Base-by-base conservation (phyloP, 2,888 invertebrate genomes). In the Metallyticus violacea region DNA sequence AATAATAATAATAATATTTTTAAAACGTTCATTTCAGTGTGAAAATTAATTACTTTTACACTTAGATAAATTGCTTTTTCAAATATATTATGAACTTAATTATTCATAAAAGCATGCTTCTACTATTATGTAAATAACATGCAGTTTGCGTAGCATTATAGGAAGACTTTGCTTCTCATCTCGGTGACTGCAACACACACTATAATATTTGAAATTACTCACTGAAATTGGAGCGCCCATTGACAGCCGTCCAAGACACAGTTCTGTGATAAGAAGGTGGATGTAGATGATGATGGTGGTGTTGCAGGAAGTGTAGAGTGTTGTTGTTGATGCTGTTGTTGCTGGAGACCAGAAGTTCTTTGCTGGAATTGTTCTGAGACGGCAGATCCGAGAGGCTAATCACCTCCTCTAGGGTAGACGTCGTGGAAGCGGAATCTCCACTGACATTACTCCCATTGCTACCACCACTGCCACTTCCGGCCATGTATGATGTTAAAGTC, bases 311-410 rank as follows among this genome's bases (percentile, higher is more conserved):
- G 80, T 76, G 76, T 6, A 76, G 81, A 22, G 26, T 85, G 77
- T 28, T 28, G 77, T 83, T 83, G n/a, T 77, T 83, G 40, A 77
- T 77, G 40, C 77, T 83, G 76, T 82, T 82, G 40, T 81, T 40
- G n/a, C 26, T 83, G 9, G 40, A 6, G 15, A 62, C 40, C 40
- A 83, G 77, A 7, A 83, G 26, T 7, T 28, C 27, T 26, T 77
- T 28, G 29, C 22, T 26, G 7, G 40, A 2, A n/a, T 26, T 83
- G 82, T 76, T 62, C 22, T 7, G 6, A 77, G 76, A 77, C 7
- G 83, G 77, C 5, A 83, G n/a, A 29, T 83, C 77, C 15, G 83
- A 77, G 3, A 83, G 77, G 9, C 83, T 77, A 6, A 83, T 77
- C 2, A 83, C 83, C 1, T 83, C 83, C 0, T 83, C 77, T 7